phyloP scores from a whole-genome alignment of 30 jellyfish, hydroid and myxozoan species.

The Hydractinia symbiolongicarpus region DNA sequence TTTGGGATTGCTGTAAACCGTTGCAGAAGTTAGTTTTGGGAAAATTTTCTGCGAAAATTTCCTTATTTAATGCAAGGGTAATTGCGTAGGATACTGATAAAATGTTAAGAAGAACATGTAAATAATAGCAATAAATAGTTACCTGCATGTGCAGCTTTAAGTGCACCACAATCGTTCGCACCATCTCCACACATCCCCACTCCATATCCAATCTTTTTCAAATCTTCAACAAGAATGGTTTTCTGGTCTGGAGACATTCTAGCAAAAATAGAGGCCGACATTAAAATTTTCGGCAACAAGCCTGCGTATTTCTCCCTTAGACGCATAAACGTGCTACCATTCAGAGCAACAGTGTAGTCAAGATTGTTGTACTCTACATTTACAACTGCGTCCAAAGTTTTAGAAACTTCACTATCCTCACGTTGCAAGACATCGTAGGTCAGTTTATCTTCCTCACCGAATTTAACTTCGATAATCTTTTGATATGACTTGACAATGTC shows the following conservation, averaged over 20 bases:
- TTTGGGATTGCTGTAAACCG: too few relatives aligned
- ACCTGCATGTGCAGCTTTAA: slow-evolving; percentile 53
- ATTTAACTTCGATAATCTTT: slow-evolving; percentile 9
- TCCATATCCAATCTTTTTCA: slow-evolving; percentile 35
- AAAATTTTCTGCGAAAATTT: too few relatives aligned
- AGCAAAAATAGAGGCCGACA: slow-evolving; percentile 30
- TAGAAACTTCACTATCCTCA: background rate
- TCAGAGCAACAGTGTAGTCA: background rate
- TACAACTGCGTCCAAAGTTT: background rate
- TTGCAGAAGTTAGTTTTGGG: too few relatives aligned
- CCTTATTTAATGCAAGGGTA: too few relatives aligned
- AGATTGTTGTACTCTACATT: background rate
- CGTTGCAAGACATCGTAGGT: background rate
- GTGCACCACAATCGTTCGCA: slow-evolving; percentile 63
- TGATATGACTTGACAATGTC: slow-evolving; percentile 10
- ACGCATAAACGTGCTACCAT: slow-evolving; percentile 23
- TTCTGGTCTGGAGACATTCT: slow-evolving; percentile 54
- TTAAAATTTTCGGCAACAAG: slow-evolving; percentile 11
- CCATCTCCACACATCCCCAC: slow-evolving; percentile 71
- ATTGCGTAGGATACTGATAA: too few relatives aligned
- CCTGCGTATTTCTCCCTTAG: slow-evolving; percentile 14
- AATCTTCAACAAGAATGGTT: slow-evolving; percentile 33
- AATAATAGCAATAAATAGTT: background rate
- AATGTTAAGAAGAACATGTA: too few relatives aligned
- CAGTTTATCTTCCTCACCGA: background rate